Base-by-base conservation (phyloP, 2,888 invertebrate genomes). In the Trichogramma dendrolimi region DNA sequence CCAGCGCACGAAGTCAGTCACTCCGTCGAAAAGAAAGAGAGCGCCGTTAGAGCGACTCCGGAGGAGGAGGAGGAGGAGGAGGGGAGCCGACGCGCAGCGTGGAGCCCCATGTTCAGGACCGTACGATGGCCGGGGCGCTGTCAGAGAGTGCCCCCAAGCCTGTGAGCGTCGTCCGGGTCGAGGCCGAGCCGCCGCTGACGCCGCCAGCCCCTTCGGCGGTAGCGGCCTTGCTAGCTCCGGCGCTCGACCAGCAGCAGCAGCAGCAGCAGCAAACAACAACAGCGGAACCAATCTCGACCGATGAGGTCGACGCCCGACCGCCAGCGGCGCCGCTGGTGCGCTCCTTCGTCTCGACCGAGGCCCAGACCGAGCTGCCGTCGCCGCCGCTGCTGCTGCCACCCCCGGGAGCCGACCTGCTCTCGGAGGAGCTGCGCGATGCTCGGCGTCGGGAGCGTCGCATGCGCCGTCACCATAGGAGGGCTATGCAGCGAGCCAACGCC, bases 101-200 rank as follows among this genome's bases (percentile, higher is more conserved):
- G 71, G 71, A 71, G 66, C 71, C 71, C 68, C 67, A 74, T 74
- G 73, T 71, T 71, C 74, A 77, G 71, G 72, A 70, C 65, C 70
- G 72, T 71, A 75, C 68, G 65, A 78, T 78, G 78, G 78, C 77
- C 72, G 77, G 78, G 75, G 76, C 76, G 68, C 72, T 75, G 69
- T 74, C 75, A 67, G 77, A 77, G 73, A 77, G 75, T 71, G 78
- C 75, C 73, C 78, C 78, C 67, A 72, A 77, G 73, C 76, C 78
- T 61, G 75, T 78, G 66, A 78, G 77, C 70, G 75, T 79, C 55
- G 74, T 78, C 59, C 72, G 74, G 53, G 75, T 77, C 62, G 76
- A 74, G 55, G 74, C 73, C 61, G 62, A 53, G 60, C 42, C 49
- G 44, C 14, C 14, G 41, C 11, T n/a, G 39, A 44, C 38, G 6